phyloP scores from a whole-genome alignment of 1,140 invertebrate genomes.

The Trichomalopsis sarcophagae region DNA sequence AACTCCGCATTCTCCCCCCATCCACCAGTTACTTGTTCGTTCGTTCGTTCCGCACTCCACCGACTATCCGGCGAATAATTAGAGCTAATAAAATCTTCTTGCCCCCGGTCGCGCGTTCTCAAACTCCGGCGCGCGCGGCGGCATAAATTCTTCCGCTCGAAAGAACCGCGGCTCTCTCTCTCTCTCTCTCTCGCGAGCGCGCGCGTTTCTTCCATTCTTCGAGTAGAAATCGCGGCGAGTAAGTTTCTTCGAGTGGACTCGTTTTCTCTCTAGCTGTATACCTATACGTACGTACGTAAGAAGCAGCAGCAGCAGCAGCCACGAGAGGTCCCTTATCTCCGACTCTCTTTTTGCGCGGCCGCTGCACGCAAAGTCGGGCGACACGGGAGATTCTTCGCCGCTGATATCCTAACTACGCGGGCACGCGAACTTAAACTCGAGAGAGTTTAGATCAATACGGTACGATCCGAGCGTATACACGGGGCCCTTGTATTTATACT shows the following conservation, averaged over 20 bases:
- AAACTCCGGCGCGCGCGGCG: slow-evolving; percentile 20
- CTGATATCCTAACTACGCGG: slow-evolving; percentile 62
- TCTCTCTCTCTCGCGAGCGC: too few species aligned
- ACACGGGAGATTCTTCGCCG: slow-evolving; percentile 63
- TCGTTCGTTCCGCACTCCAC: background rate
- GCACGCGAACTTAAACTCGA: slow-evolving; percentile 51
- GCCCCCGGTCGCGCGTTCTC: slow-evolving; percentile 26
- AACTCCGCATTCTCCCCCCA: slow-evolving; percentile 14
- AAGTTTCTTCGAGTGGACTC: slow-evolving; percentile 49
- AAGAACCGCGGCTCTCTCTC: slow-evolving; percentile 35
- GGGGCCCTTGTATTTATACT: background rate
- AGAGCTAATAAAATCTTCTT: slow-evolving; percentile 54
- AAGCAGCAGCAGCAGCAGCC: slow-evolving; percentile 11
- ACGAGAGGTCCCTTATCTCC: slow-evolving; percentile 57
- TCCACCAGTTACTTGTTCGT: background rate
- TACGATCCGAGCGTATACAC: slow-evolving; percentile 3
- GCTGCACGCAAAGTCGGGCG: slow-evolving; percentile 64
- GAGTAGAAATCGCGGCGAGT: slow-evolving; percentile 30
- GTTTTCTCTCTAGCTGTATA: slow-evolving; percentile 13
- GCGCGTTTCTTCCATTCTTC: slow-evolving; percentile 49
- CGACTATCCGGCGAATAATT: slow-evolving; percentile 51
- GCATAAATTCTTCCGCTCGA: slow-evolving; percentile 53
- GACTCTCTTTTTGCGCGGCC: slow-evolving; percentile 43
- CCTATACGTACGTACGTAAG: slow-evolving; percentile 8
- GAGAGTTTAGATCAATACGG: slow-evolving; percentile 39